These are phyloP conservation scores for Aphodius sticticus DNA, from an alignment of 2,888 invertebrate genomes.

Conservation along the genomic window DNA sequence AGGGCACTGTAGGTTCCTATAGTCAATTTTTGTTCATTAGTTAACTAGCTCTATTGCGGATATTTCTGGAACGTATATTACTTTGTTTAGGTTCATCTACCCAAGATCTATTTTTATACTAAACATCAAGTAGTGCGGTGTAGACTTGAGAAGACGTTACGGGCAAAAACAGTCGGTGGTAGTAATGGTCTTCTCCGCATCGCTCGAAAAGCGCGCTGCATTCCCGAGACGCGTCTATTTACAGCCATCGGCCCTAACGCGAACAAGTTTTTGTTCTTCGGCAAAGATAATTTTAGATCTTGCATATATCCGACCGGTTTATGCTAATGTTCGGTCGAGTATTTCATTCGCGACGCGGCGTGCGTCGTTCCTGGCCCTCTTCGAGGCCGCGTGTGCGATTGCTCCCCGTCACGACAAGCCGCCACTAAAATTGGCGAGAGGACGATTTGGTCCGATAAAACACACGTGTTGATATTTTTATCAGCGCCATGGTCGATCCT, in stretches of 20 bases:
- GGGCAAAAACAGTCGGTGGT: neutral
- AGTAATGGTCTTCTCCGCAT: neutral
- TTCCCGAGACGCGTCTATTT: constrained; percentile 49
- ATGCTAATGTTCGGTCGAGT: constrained; percentile 56
- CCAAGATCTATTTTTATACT: neutral
- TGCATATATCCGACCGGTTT: constrained; percentile 55
- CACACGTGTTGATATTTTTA: too few relatives aligned
- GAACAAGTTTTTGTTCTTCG: constrained; percentile 56
- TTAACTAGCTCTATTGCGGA: too few relatives aligned
- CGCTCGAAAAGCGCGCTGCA: constrained; percentile 12
- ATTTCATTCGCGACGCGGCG: constrained; percentile 52
- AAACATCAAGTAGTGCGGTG: neutral
- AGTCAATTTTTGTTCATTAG: too few relatives aligned
- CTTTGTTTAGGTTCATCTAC: neutral
- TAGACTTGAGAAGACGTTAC: neutral
- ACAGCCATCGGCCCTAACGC: constrained; percentile 53
- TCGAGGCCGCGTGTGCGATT: constrained; percentile 33
- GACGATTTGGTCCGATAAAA: too few relatives aligned
- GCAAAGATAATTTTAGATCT: constrained; percentile 57
- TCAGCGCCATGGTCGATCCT: too few relatives aligned
- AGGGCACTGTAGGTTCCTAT: too few relatives aligned
- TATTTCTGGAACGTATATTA: neutral
- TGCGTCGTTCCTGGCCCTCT: constrained; percentile 36
- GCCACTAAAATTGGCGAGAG: neutral
- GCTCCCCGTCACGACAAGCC: constrained; percentile 30